A percentile compares a stretch with the other conserved stretches of the same genome.
phyloP scores from a whole-genome alignment of 2,797 vertebrate species.

The Xerus rutilus region DNA sequence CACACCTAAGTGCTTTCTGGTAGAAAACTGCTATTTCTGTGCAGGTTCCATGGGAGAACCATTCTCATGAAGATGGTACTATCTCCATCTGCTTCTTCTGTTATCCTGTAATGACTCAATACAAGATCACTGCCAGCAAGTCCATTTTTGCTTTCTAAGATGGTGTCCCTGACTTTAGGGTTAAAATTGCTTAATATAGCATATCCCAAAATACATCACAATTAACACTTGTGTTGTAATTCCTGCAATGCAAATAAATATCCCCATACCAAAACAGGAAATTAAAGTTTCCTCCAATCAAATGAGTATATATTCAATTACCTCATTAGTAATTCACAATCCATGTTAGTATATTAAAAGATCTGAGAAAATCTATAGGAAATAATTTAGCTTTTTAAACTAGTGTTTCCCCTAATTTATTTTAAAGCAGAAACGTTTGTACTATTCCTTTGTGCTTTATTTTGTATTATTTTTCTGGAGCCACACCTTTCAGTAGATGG shows the following conservation, averaged over 20 bases:
- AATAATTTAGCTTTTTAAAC: conserved; percentile 45
- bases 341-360: conserved; percentile 45
- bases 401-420: background rate
- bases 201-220: conserved; percentile 26
- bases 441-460: conserved; percentile 12
- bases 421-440: conserved; percentile 45
- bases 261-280: background rate
- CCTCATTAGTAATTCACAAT: conserved; percentile 39
- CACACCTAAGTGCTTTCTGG: background rate
- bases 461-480: conserved; percentile 20
- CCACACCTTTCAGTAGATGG: background rate
- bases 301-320: background rate
- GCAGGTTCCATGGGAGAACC: background rate
- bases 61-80: background rate
- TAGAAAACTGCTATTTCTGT: background rate
- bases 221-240: background rate
- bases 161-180: background rate
- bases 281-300: background rate
- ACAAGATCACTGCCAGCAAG: background rate
- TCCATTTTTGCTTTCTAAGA: background rate
- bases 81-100: background rate
- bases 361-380: conserved; percentile 44
- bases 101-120: background rate
- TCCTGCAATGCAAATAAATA: background rate
- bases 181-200: conserved; percentile 11